A percentile compares a stretch with the other conserved stretches of the same genome.
Conservation (phyloP, 2,113 vertebrate species). For the Hyla sarda region DNA sequence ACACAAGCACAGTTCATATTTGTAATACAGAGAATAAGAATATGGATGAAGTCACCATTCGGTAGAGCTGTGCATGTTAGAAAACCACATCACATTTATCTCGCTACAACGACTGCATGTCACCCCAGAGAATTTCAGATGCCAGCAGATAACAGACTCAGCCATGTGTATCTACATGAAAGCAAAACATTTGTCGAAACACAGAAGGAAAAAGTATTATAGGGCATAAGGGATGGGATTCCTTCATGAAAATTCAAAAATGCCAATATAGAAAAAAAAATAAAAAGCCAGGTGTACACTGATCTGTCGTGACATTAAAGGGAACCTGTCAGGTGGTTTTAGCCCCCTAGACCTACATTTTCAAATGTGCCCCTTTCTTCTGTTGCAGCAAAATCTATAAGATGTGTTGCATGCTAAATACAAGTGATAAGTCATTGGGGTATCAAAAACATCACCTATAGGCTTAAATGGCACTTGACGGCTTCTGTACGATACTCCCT, state of each 20-base stretch:
- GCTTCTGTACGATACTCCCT: too few species aligned
- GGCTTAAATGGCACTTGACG: too few species aligned
- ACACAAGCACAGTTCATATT: too few species aligned
- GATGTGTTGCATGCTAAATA: too few species aligned
- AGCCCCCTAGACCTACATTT: too few species aligned
- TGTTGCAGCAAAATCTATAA: too few species aligned
- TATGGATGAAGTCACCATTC: neutral
- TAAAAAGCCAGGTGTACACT: too few species aligned
- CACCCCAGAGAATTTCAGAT: conserved; percentile 41
- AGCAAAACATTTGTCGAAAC: conserved; percentile 10
- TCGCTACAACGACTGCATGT: neutral
- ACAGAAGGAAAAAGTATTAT: conserved; percentile 12
- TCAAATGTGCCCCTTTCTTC: too few species aligned
- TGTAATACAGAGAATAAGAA: neutral
- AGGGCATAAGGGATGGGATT: neutral
- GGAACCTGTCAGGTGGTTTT: too few species aligned
- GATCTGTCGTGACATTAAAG: too few species aligned
- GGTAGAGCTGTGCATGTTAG: neutral
- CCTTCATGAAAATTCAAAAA: neutral
- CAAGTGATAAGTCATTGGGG: too few species aligned
- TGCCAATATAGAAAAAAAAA: neutral
- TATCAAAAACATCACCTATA: too few species aligned
- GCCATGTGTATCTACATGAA: conserved; percentile 33
- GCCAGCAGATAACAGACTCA: conserved; percentile 23
- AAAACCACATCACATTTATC: neutral